These are phyloP conservation scores for Cottoperca gobio DNA, from an alignment of 2,797 vertebrate species.

Conservation along the genomic window DNA sequence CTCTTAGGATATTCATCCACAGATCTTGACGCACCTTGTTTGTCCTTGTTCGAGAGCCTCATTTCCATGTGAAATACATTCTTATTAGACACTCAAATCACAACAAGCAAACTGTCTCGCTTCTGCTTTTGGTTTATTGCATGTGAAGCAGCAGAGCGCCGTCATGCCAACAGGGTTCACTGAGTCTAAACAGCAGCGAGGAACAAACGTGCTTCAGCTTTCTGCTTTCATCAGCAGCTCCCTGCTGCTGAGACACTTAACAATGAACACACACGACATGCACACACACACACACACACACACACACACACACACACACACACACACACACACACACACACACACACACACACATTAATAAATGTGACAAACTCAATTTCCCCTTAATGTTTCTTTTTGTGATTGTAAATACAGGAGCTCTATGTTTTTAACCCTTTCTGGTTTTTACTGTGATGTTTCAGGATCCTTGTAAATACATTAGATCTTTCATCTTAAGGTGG, in stretches of 20 bases:
- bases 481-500: neutral
- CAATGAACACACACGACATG: conserved; percentile 12
- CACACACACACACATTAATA: neutral
- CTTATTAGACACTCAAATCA: neutral
- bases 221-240: conserved; percentile 44
- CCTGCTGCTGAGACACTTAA: conserved; percentile 30
- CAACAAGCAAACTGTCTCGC: neutral
- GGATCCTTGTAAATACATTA: neutral
- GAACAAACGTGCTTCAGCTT: conserved; percentile 32
- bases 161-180: conserved; percentile 33
- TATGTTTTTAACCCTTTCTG: too few species aligned
- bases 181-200: conserved; percentile 35
- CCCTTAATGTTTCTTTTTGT: neutral
- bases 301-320: conserved; percentile 6
- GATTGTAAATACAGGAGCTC: neutral
- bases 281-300: neutral
- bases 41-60: neutral
- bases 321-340: conserved; percentile 8
- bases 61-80: neutral
- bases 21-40: neutral
- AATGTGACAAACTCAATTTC: conserved; percentile 1
- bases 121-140: neutral
- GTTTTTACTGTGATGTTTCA: neutral
- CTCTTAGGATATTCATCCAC: neutral
- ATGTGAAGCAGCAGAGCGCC: neutral